Evolutionary conservation across 1,140 invertebrate species (phyloP), one percentile per base, ranked within the genome.

Genomic region (Drosophila arizonae): DNA sequence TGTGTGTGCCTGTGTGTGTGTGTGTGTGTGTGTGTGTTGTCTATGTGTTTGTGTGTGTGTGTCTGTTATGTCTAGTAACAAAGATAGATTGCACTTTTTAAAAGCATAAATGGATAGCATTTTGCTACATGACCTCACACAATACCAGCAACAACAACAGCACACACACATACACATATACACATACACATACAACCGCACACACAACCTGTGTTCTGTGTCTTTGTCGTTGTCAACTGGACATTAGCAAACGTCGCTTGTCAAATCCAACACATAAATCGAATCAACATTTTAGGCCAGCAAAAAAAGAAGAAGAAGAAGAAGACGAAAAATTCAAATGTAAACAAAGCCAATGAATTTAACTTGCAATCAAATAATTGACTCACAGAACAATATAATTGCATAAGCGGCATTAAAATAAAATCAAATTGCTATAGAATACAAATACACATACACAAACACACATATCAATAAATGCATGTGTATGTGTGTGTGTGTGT

Each of bases 21-120:
- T 61, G 46, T 48, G 56, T 45, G 48, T 56, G 61, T 61, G 43
- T 54, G 55, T 51, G 30, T 45, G 17, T 39, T 13, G 11, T 65
- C 0, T 24, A 26, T 76, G 61, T 28, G 6, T 52, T 26, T 30
- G 8, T 50, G 17, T 13, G 11, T 65, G 51, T 55, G 64, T 52
- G 11, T 65, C 51, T 55, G 64, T 43, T 65, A 48, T 60, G 50
- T 67, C 50, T 61, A 54, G 67, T 74, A 79, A 74, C 76, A 77
- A 88, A 87, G 82, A 86, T 86, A 88, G 76, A 87, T 87, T 87
- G 73, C 84, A 84, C 43, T 84, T 88, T 88, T 84, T 84, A 69
- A 87, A 82, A 86, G 82, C 84, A 79, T 63, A 79, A 79, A 88
- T 79, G 72, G 76, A 73, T 87, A 73, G 56, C 70, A 52, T 57